phyloP scores from a whole-genome alignment of 2,797 vertebrate genomes.

The Poeciliopsis gracilis region DNA sequence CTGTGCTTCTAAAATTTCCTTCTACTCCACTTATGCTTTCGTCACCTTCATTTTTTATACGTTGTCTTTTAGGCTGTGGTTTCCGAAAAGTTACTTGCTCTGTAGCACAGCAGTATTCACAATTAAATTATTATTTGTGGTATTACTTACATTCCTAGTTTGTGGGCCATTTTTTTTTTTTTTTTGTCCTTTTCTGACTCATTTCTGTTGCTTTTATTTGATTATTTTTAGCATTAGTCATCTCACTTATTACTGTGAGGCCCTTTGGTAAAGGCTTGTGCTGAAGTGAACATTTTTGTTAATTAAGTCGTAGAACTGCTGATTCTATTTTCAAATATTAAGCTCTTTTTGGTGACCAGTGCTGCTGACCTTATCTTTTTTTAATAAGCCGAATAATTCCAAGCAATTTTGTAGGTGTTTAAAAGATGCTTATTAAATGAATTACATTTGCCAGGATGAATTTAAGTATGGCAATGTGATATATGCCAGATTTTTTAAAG shows the following conservation, averaged over 20 bases:
- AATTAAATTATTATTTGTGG: background rate
- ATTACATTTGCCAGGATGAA: background rate
- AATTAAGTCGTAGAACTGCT: background rate
- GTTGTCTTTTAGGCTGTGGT: background rate
- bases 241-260: background rate
- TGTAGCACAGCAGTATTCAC: background rate
- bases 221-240: background rate
- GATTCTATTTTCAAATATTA: background rate
- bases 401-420: background rate
- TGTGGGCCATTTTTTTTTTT: background rate
- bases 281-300: background rate
- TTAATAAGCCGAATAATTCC: background rate
- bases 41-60: background rate
- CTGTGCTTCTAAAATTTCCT: background rate
- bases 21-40: background rate
- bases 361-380: background rate
- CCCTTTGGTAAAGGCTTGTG: background rate
- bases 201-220: background rate
- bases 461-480: background rate
- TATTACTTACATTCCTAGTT: background rate
- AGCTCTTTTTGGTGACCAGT: background rate
- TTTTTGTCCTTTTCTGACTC: too few species aligned
- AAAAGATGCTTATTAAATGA: background rate
- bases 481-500: background rate
- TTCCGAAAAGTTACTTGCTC: background rate